phyloP scores from a whole-genome alignment of 2,797 vertebrate species.

The Spinibarbus caldwelli region DNA sequence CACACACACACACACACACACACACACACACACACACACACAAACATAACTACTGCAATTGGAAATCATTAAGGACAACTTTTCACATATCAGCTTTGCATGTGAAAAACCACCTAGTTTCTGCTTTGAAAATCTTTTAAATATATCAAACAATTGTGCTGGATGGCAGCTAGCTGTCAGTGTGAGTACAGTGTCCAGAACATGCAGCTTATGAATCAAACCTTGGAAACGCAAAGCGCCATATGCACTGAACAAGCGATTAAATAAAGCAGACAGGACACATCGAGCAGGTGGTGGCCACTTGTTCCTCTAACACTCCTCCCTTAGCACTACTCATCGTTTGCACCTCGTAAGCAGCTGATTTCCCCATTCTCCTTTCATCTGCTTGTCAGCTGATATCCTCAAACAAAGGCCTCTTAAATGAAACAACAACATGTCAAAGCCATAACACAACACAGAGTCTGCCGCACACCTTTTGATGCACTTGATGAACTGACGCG shows the following conservation, averaged over 20 bases:
- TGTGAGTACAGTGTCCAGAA: conserved; percentile 1
- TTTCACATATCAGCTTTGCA: neutral
- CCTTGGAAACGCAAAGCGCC: neutral
- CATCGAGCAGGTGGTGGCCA: conserved; percentile 47
- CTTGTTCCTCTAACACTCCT: conserved; percentile 18
- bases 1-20: too few relatives aligned
- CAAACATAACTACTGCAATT: too few relatives aligned
- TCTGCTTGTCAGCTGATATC: conserved; percentile 21
- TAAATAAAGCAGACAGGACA: conserved; percentile 12
- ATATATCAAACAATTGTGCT: conserved; percentile 27
- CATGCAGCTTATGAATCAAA: conserved; percentile 31
- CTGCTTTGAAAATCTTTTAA: neutral
- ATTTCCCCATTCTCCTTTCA: conserved; percentile 39
- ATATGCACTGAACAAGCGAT: conserved; percentile 4
- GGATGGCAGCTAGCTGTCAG: conserved; percentile 30
- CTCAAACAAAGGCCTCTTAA: conserved; percentile 16
- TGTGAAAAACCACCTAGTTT: neutral
- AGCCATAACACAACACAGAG: neutral
- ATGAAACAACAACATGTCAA: conserved; percentile 25
- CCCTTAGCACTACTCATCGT: conserved; percentile 30
- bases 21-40: neutral
- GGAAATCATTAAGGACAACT: neutral
- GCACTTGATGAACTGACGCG: conserved; percentile 8
- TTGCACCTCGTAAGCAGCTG: conserved; percentile 48
- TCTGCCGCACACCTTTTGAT: neutral